Percentiles rank a stretch among this genome's conserved stretches.
These are phyloP conservation scores for Clarias platycephalus DNA, from an alignment of 2,797 vertebrate species.

Conservation along the genomic window DNA sequence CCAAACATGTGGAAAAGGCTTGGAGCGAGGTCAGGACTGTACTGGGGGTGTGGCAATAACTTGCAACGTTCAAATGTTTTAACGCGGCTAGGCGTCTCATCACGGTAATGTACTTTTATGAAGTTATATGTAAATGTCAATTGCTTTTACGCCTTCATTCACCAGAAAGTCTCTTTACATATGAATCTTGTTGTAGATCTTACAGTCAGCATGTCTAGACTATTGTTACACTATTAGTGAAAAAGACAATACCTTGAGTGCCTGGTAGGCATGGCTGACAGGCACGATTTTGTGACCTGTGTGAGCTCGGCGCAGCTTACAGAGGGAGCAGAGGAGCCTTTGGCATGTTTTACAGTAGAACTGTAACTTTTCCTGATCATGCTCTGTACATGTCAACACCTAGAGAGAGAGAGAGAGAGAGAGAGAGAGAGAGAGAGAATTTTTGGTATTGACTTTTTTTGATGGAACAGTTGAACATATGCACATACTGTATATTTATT, in stretches of 20 bases:
- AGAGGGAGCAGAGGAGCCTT: slow-evolving; percentile 89
- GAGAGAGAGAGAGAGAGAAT: not conserved
- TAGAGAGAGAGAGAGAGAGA: slow-evolving; percentile 52
- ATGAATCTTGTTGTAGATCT: not conserved
- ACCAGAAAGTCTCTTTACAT: no score
- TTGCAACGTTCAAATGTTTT: no score
- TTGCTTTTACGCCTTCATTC: no score
- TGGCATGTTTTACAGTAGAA: slow-evolving; percentile 94
- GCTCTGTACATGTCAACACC: slow-evolving; percentile 93
- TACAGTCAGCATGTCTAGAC: not conserved
- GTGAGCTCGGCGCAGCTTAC: slow-evolving; percentile 88
- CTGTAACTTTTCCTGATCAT: slow-evolving; percentile 90
- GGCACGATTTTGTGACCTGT: slow-evolving; percentile 90
- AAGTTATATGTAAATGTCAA: no score
- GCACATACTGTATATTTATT: not conserved
- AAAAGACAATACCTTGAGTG: slow-evolving; percentile 80
- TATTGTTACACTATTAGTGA: not conserved
- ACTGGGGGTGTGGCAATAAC: no score
- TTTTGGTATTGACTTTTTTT: no score
- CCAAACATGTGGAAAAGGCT: no score
- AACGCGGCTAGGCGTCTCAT: no score
- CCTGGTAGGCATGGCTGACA: slow-evolving; percentile 88
- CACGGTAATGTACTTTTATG: no score
- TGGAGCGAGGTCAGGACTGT: no score
- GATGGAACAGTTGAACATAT: no score